These are phyloP conservation scores for Phaonia tiefii DNA, from an alignment of 2,888 invertebrate genomes.

Conservation along the genomic window DNA sequence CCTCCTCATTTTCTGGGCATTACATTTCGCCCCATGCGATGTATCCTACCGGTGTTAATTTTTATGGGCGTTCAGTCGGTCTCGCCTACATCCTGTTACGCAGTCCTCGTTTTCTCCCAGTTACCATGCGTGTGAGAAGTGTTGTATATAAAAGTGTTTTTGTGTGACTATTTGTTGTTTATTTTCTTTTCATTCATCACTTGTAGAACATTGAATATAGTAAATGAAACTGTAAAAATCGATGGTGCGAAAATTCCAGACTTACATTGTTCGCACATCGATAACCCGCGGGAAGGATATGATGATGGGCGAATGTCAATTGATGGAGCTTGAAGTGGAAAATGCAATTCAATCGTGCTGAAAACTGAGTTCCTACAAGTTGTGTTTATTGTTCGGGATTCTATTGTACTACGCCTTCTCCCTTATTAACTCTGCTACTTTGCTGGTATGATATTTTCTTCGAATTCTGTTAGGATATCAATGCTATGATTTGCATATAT, in stretches of 20 bases:
- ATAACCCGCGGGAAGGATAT: conserved; percentile 9
- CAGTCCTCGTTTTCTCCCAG: conserved; percentile 33
- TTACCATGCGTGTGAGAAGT: conserved; percentile 1
- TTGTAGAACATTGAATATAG: conserved; percentile 24
- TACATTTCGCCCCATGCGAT: not conserved
- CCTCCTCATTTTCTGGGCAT: not conserved
- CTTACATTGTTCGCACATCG: not conserved
- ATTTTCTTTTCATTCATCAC: conserved; percentile 55
- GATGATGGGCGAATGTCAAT: conserved; percentile 50
- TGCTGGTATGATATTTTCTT: too few relatives aligned
- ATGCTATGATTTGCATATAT: conserved; percentile 50
- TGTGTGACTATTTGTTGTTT: too few relatives aligned
- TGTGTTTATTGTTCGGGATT: conserved; percentile 24
- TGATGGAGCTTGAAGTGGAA: conserved; percentile 63
- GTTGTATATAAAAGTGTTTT: conserved; percentile 35
- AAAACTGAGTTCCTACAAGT: conserved; percentile 61
- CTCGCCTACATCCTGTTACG: conserved; percentile 37
- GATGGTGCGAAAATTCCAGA: conserved; percentile 50
- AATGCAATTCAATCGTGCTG: conserved; percentile 66
- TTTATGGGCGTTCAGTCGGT: conserved; percentile 48
- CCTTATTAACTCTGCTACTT: not conserved
- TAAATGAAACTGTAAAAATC: conserved; percentile 42
- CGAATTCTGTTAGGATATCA: too few relatives aligned
- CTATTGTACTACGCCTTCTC: conserved; percentile 28
- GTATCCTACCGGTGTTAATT: conserved; percentile 50